Base-by-base conservation (phyloP, 2,113 vertebrate species). In the Burhinus bistriatus region DNA sequence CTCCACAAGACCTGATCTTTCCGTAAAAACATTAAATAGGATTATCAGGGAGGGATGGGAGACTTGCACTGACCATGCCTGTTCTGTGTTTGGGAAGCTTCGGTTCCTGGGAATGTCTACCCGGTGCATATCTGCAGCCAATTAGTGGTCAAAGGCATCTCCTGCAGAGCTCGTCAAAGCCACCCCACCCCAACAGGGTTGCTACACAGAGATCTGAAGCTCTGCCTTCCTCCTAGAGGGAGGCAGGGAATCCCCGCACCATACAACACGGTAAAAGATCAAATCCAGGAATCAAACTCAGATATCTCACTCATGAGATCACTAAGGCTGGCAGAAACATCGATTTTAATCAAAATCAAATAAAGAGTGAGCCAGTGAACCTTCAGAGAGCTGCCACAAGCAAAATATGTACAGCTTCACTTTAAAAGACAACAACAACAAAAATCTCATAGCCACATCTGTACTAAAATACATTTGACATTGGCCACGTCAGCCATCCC, bases 271-370 rank as follows among this genome's bases (percentile, higher is more conserved):
- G 40, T 61, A 44, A 68, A 87, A 89, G 91, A 93, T 93, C 88
- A 90, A 79, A 96, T 51, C 55, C 78, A 70, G 85, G 54, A 87
- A 90, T 83, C 61, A 94, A 47, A 84, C 69, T 89, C 73, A 1
- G 79, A 51, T 85, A 89, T 69, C 73, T 89, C 73, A 61, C 94
- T 95, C 87, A 72, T 4, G 57, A 87, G 91, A 97, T 96, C 76
- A 22, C 87, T 86, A 72, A 49, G 38, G 61, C 75, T 95, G 92
- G 76, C 93, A 95, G 89, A 95, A 95, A 95, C 17, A 12, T 94
- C 64, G 6, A 96, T 97, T 96, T 97, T 96, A 89, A 96, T 95
- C 80, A 94, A 97, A 96, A 90, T 69, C 91, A 95, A 92, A 95
- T 90, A 95, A 91, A 94, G 93, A 93, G 30, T 34, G 55, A 96